phyloP scores from a whole-genome alignment of 2,888 invertebrate species.

The Mesoligia furuncula region DNA sequence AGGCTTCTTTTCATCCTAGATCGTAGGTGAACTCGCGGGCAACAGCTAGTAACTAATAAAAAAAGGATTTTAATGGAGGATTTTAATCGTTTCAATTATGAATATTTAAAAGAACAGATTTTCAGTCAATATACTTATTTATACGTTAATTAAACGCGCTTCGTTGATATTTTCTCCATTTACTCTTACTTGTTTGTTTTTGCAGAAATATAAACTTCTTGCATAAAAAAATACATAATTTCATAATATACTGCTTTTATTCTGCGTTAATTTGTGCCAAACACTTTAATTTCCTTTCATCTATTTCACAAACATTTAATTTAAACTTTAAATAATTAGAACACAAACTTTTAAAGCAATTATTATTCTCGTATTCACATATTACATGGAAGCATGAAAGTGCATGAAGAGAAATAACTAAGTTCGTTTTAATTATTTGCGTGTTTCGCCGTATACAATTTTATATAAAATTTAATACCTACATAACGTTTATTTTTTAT shows the following conservation, averaged over 20 bases:
- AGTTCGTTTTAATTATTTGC: constrained; percentile 17
- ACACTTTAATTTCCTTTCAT: constrained; percentile 14
- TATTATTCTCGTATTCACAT: constrained; percentile 6
- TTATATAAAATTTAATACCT: neutral
- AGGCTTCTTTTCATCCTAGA: too few species aligned
- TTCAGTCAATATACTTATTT: neutral
- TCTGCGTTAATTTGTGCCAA: constrained; percentile 3
- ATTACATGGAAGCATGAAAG: neutral
- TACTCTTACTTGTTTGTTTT: neutral
- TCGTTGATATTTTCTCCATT: neutral
- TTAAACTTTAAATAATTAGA: constrained; percentile 17
- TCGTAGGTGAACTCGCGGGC: too few species aligned
- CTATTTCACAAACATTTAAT: constrained; percentile 7
- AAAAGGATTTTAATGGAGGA: neutral
- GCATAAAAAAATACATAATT: neutral
- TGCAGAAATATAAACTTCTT: neutral
- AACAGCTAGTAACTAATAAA: neutral
- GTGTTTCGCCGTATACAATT: neutral
- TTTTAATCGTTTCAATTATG: neutral
- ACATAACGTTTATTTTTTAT: neutral
- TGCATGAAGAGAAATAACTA: constrained; percentile 7
- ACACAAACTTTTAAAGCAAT: neutral
- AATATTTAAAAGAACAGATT: neutral
- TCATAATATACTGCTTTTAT: neutral
- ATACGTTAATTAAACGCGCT: neutral